Conservation (phyloP, 2,888 invertebrate genomes). For the Drosophila leonis region DNA sequence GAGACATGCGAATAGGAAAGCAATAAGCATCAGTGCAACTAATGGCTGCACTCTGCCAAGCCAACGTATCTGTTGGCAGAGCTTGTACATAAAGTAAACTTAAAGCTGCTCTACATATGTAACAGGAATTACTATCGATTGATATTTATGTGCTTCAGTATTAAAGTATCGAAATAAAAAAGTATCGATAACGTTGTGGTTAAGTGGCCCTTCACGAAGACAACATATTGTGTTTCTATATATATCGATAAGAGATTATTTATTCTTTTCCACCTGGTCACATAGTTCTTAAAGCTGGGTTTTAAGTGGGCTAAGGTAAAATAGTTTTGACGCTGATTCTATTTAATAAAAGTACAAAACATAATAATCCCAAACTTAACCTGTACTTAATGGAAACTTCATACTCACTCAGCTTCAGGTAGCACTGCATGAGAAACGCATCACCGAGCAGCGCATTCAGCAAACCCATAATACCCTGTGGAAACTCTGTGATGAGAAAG, state of each 20-base stretch:
- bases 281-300: background rate
- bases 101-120: background rate
- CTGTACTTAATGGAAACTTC: too few relatives aligned
- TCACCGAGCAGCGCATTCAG: slow-evolving; percentile 92
- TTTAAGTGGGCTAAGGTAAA: too few relatives aligned
- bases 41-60: background rate
- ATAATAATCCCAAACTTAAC: background rate
- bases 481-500: slow-evolving; percentile 95
- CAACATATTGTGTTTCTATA: too few relatives aligned
- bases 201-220: too few relatives aligned
- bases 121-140: slow-evolving; percentile 10
- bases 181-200: background rate
- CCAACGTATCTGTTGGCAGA: background rate
- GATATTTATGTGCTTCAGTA: too few relatives aligned
- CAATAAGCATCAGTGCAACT: slow-evolving; percentile 30
- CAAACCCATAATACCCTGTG: slow-evolving; percentile 93
- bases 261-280: background rate
- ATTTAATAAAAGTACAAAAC: background rate
- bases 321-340: too few relatives aligned
- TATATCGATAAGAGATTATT: background rate
- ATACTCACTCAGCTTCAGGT: slow-evolving; percentile 91
- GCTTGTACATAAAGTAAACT: slow-evolving; percentile 3
- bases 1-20: slow-evolving; percentile 37
- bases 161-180: background rate
- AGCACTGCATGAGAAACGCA: slow-evolving; percentile 92